phyloP scores from a whole-genome alignment of 2,797 vertebrate genomes.

The Steatocranus sp. region DNA sequence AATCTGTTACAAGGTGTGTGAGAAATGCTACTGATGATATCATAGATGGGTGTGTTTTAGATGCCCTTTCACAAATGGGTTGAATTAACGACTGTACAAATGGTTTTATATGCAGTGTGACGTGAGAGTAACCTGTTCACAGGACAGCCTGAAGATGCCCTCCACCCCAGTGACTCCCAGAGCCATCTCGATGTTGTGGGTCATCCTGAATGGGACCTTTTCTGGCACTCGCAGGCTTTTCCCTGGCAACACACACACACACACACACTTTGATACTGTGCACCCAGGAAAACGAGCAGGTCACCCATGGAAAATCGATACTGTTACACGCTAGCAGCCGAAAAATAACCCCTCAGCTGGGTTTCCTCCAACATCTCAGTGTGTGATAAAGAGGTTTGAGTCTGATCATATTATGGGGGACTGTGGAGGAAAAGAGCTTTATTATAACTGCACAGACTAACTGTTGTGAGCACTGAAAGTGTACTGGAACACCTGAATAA shows the following conservation, averaged over 20 bases:
- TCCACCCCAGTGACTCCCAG: slow-evolving; percentile 96
- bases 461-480: fast-evolving
- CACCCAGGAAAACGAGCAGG: fast-evolving
- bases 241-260: slow-evolving; percentile 66
- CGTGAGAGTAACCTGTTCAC: slow-evolving; percentile 84
- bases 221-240: slow-evolving; percentile 98
- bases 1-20: background rate
- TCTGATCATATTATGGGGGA: background rate
- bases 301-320: background rate
- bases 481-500: fast-evolving
- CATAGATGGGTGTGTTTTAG: fast-evolving
- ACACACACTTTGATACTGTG: background rate
- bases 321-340: background rate
- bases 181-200: slow-evolving; percentile 95
- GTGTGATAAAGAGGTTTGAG: fast-evolving
- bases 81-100: background rate
- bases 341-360: background rate
- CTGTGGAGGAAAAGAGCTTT: background rate
- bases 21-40: background rate
- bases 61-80: background rate
- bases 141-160: slow-evolving; percentile 96
- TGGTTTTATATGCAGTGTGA: background rate
- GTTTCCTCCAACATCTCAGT: background rate
- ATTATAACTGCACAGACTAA: background rate
- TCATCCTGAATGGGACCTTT: slow-evolving; percentile 98